Percentiles rank a stretch among this genome's conserved stretches.
Conservation (phyloP, 1,140 invertebrate genomes). For the Bombus pascuorum region DNA sequence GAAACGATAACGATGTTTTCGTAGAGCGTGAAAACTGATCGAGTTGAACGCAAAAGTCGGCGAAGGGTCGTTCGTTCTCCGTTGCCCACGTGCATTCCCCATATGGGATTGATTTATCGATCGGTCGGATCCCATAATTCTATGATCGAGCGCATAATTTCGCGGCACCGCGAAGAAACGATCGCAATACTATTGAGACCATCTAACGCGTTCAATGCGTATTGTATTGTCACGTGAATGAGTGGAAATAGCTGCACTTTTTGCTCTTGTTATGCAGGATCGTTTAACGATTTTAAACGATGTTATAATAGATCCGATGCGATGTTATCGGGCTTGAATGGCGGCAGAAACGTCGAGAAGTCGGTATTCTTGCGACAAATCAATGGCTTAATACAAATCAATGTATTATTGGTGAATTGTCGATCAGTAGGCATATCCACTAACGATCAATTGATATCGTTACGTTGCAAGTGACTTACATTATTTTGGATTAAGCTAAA, state of each 20-base stretch:
- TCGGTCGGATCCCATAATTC: constrained; percentile 30
- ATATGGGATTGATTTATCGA: constrained; percentile 66
- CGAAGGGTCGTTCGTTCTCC: background rate
- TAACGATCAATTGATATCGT: background rate
- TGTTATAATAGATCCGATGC: background rate
- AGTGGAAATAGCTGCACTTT: constrained; percentile 2
- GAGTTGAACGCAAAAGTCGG: constrained; percentile 11
- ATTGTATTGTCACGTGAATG: constrained; percentile 14
- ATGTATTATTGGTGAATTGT: background rate
- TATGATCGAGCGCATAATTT: constrained; percentile 37
- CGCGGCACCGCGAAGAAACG: background rate
- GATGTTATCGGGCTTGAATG: background rate
- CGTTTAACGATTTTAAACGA: constrained; percentile 7
- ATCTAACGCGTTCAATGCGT: constrained; percentile 2
- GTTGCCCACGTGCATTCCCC: constrained; percentile 55
- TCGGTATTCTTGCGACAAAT: background rate
- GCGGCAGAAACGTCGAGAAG: background rate
- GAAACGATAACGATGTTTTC: background rate
- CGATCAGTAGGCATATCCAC: background rate
- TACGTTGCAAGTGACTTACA: background rate
- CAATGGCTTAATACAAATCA: constrained; percentile 6
- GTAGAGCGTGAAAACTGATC: background rate
- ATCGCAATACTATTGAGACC: too few relatives aligned
- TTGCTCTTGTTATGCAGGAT: background rate
- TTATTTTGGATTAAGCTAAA: too few relatives aligned